Base-by-base conservation (phyloP, 23 tunicate genomes). In the Phallusia fumigata region DNA sequence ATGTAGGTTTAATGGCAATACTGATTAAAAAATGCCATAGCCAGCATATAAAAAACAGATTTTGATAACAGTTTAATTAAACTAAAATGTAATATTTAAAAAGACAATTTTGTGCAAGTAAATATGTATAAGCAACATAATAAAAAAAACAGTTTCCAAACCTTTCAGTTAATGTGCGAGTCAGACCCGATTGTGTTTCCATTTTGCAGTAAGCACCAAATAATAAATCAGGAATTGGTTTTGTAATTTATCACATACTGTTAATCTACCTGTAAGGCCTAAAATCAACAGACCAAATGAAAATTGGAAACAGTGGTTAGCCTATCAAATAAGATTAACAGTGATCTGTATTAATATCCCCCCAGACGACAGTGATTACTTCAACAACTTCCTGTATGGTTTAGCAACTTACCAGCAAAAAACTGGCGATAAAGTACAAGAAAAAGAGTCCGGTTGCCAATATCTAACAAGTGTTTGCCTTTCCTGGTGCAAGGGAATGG, bases 131-230 rank as follows among this genome's bases (percentile, higher is more conserved):
- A 40, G n/a, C 47, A 40, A 40, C 47, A 40, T 40, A 10, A 5
- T 3, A 40, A 3, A 40, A 5, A 3, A 40, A 40, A 40, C 47
- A 40, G 8, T 40, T 40, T 40, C 10, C 69, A 58, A 58, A 58
- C 69, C 69, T 58, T 58, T 58, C 69, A 58, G 69, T 58, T 21
- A 58, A 58, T 58, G 69, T 58, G 3, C 69, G 69, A 24, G 28
- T 58, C 15, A 58, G 69, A 16, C 69, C 69, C 13, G 69, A 58
- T 58, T 58, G 69, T 58, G 69, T 58, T 58, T 58, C 69, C 69
- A 58, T 58, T 58, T 8, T 58, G 58, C 58, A 51, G 15, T 15
- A 51, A 58, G 69, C 69, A 58, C 69, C 69, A 58, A 58, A 58
- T 58, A 6, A 51, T 24, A 58, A 58, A 58, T 21, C 69, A 58